phyloP scores from a whole-genome alignment of 1,140 invertebrate species.

The Drosophila tsacasi region DNA sequence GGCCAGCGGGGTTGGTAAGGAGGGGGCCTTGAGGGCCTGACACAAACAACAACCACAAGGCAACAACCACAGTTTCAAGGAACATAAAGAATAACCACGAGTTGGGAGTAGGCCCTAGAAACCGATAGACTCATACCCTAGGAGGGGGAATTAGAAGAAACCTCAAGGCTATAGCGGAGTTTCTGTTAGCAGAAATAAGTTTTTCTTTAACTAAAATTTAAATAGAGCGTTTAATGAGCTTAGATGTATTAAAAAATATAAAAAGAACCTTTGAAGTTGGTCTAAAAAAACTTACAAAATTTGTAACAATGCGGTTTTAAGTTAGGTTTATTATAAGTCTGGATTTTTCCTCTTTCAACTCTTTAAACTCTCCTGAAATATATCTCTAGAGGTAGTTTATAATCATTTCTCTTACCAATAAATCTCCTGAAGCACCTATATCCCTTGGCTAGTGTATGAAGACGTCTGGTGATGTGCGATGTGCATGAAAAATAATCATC shows the following conservation, averaged over 20 bases:
- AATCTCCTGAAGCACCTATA: not conserved
- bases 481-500: conserved; percentile 77
- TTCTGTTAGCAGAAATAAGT: not conserved
- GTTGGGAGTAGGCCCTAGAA: not conserved
- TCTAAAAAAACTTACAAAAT: not conserved
- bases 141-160: not conserved
- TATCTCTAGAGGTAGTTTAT: not conserved
- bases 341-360: rapidly evolving
- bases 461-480: conserved; percentile 59
- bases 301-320: too few species aligned
- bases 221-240: not conserved
- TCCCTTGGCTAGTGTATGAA: conserved; percentile 23
- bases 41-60: conserved; percentile 31
- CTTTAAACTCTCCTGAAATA: too few species aligned
- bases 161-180: not conserved
- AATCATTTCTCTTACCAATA: not conserved
- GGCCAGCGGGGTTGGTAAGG: conserved; percentile 25
- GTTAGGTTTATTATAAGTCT: too few species aligned
- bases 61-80: conserved; percentile 25
- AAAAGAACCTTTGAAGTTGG: rapidly evolving
- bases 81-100: conserved; percentile 36
- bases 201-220: not conserved
- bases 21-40: not conserved
- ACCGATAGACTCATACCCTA: conserved; percentile 21
- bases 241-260: not conserved